Evolutionary conservation across 2,888 invertebrate species (phyloP), one percentile per base, ranked within the genome.

Genomic region (Altica lythri): DNA sequence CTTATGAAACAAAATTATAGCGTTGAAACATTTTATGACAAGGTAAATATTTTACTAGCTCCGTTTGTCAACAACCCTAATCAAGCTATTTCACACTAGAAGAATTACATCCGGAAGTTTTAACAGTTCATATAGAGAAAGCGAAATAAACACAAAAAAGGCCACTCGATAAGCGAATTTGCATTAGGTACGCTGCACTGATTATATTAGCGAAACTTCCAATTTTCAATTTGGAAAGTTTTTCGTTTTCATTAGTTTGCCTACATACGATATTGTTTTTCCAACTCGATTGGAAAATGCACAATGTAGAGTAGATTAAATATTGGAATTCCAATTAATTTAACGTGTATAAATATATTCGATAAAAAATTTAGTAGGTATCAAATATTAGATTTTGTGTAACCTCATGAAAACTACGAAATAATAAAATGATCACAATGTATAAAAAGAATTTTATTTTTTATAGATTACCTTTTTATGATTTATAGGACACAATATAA

Each of bases 21-120:
- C n/a, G n/a, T n/a, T n/a, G n/a, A n/a, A n/a, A n/a, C n/a, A n/a
- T n/a, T n/a, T n/a, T n/a, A n/a, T n/a, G n/a, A 17, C 35, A 9
- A 5, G 43, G 55, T 52, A 53, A 55, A 49, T 42, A 59, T 50
- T 53, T 59, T 44, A 59, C 55, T 55, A 47, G 44, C 38, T 40
- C 35, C 19, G 50, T 47, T 51, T 48, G 53, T 58, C 50, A 53
- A 55, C 53, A 35, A 34, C 50, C 29, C 46, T 59, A 54, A 59
- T 52, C 42, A 59, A 59, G 53, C 53, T 42, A 43, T 59, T 59
- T 59, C 40, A 59, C 55, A 55, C 49, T 59, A 43, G 46, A 47
- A 43, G 37, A 40, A 40, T 32, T 32, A 47, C 52, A 45, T 50
- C 42, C 44, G 30, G 37, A 55, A 48, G n/a, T 34, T 48, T 52